phyloP scores from a whole-genome alignment of 2,113 vertebrate species.

The Ctenodactylus gundi region DNA sequence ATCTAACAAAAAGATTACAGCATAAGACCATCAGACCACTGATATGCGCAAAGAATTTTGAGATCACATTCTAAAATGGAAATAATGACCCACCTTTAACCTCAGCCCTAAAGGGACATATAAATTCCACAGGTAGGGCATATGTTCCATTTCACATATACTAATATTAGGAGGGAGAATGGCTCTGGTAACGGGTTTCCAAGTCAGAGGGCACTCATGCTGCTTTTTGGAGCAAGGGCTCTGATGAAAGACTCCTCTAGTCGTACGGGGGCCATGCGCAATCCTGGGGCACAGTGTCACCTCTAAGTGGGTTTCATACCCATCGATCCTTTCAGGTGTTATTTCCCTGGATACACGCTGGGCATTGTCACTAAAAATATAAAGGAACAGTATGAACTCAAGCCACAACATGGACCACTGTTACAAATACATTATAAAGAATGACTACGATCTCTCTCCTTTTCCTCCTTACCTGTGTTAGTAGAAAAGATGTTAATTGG shows the following conservation, averaged over 20 bases:
- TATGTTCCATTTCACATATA: conserved; percentile 37
- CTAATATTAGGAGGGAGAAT: conserved; percentile 59
- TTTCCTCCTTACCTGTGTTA: conserved; percentile 17
- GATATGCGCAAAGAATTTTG: conserved; percentile 13
- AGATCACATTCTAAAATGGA: conserved; percentile 50
- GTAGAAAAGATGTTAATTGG: conserved; percentile 77
- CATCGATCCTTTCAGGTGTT: conserved; percentile 64
- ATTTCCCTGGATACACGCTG: conserved; percentile 55
- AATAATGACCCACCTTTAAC: conserved; percentile 57
- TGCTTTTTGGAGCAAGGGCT: conserved; percentile 69
- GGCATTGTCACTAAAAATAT: conserved; percentile 7
- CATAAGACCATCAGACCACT: not conserved
- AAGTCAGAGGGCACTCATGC: conserved; percentile 54
- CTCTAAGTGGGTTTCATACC: conserved; percentile 60
- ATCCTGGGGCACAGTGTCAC: conserved; percentile 57
- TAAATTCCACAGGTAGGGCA: conserved; percentile 25
- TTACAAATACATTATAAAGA: conserved; percentile 63
- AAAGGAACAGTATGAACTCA: conserved; percentile 24
- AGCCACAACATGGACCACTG: conserved; percentile 31
- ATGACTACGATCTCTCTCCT: conserved; percentile 31
- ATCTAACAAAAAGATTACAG: not conserved
- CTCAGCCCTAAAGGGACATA: conserved; percentile 1
- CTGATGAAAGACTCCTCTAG: conserved; percentile 46
- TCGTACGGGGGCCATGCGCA: conserved; percentile 61
- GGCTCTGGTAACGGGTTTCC: conserved; percentile 45